Conservation (phyloP, 2,888 invertebrate genomes). For the Phytoseiulus persimilis region DNA sequence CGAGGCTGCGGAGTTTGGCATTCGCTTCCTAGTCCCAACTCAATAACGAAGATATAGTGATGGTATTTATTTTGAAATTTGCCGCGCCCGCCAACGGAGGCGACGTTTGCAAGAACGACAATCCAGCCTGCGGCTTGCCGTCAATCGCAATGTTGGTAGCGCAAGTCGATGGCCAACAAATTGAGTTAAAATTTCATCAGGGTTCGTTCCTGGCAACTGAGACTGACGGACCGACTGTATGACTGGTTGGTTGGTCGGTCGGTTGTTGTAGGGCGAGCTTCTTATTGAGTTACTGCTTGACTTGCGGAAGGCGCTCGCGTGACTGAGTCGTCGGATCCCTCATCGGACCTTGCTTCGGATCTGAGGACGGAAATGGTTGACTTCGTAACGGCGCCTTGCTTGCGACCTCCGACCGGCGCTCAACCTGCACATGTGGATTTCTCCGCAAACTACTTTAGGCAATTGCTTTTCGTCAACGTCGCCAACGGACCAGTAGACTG, state of each 20-base stretch:
- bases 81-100: not conserved
- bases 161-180: not conserved
- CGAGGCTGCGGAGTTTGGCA: too few relatives aligned
- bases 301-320: not conserved
- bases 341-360: not conserved
- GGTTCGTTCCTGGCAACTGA: slow-evolving; percentile 10
- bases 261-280: not conserved
- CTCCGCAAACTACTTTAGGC: not conserved
- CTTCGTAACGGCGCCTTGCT: not conserved
- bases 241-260: not conserved
- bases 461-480: not conserved
- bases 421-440: not conserved
- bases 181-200: slow-evolving; percentile 39
- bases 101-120: not conserved
- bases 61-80: slow-evolving; percentile 37
- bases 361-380: not conserved
- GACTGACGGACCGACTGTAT: not conserved
- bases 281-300: not conserved
- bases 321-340: not conserved
- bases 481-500: not conserved
- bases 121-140: slow-evolving; percentile 9
- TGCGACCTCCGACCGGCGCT: not conserved
- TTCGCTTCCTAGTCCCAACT: not conserved
- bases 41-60: slow-evolving; percentile 38
- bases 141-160: slow-evolving; percentile 1